phyloP scores from a whole-genome alignment of 2,888 invertebrate genomes.

The Andrena fulva region DNA sequence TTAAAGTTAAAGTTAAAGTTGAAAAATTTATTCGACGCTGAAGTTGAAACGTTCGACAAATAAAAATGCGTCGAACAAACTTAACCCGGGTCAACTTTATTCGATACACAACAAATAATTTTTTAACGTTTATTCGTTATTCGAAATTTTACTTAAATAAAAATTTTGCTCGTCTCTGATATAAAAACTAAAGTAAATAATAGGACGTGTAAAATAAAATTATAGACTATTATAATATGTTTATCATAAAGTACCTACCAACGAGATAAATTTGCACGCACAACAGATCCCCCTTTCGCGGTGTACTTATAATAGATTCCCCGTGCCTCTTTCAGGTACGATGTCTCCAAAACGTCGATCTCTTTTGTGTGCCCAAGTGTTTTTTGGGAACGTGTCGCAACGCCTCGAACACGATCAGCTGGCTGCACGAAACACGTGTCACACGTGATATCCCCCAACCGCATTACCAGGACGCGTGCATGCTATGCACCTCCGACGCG shows the following conservation, averaged over 20 bases:
- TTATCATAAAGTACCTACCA: neutral
- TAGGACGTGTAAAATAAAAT: neutral
- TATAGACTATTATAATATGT: neutral
- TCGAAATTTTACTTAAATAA: no score
- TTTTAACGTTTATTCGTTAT: no score
- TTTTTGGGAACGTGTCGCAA: slow-evolving; percentile 40
- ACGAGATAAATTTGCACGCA: neutral
- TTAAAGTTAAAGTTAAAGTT: no score
- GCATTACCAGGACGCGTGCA: slow-evolving; percentile 56
- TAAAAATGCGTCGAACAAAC: no score
- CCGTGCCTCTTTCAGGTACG: neutral
- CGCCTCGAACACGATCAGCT: slow-evolving; percentile 44
- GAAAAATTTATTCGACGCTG: no score
- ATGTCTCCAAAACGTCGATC: neutral
- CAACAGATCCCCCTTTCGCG: neutral
- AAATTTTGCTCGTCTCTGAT: no score
- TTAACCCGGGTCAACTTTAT: no score
- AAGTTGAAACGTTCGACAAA: no score
- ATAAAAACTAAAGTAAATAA: no score
- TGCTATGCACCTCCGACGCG: slow-evolving; percentile 40
- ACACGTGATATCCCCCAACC: slow-evolving; percentile 53
- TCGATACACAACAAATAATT: no score
- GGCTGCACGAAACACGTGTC: slow-evolving; percentile 46
- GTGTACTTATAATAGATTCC: neutral
- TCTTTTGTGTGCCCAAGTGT: neutral